A percentile compares a stretch with the other conserved stretches of the same genome.
phyloP scores from a whole-genome alignment of 2,888 invertebrate species.

The Habroteleia sp. region DNA sequence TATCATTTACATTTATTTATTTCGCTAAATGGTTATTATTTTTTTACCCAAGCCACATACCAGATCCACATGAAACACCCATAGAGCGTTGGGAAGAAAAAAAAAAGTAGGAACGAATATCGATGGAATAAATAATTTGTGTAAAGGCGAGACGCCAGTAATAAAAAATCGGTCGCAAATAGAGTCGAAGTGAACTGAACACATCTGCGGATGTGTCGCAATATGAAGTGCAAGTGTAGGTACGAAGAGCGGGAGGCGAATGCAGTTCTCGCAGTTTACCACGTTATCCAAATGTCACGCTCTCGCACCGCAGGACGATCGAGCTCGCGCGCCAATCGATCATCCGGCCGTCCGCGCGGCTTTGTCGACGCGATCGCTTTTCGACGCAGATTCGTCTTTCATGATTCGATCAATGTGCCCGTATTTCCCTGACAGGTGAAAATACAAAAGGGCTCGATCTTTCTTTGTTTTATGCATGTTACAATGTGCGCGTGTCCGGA shows the following conservation, averaged over 20 bases:
- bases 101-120: too few species aligned
- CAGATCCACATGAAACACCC: too few species aligned
- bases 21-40: too few species aligned
- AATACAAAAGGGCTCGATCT: conserved; percentile 57
- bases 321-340: conserved; percentile 68
- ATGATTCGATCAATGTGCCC: conserved; percentile 63
- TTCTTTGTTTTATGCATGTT: conserved; percentile 58
- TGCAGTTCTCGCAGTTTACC: conserved; percentile 65
- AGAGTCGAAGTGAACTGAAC: conserved; percentile 29
- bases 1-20: too few species aligned
- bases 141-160: conserved; percentile 3
- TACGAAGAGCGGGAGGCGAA: conserved; percentile 24
- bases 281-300: conserved; percentile 70
- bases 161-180: conserved; percentile 30
- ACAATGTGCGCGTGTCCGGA: conserved; percentile 50
- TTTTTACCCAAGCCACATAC: too few species aligned
- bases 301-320: conserved; percentile 63
- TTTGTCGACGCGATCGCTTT: conserved; percentile 62
- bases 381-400: conserved; percentile 59
- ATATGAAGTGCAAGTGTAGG: conserved; percentile 29
- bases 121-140: too few species aligned
- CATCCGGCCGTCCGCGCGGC: conserved; percentile 65
- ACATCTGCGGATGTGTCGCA: conserved; percentile 47
- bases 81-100: too few species aligned
- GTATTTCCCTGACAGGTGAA: conserved; percentile 62